Evolutionary conservation across 2,797 vertebrate species (phyloP), one percentile per base, ranked within the genome.

Genomic region (Manis crassicaudata): DNA sequence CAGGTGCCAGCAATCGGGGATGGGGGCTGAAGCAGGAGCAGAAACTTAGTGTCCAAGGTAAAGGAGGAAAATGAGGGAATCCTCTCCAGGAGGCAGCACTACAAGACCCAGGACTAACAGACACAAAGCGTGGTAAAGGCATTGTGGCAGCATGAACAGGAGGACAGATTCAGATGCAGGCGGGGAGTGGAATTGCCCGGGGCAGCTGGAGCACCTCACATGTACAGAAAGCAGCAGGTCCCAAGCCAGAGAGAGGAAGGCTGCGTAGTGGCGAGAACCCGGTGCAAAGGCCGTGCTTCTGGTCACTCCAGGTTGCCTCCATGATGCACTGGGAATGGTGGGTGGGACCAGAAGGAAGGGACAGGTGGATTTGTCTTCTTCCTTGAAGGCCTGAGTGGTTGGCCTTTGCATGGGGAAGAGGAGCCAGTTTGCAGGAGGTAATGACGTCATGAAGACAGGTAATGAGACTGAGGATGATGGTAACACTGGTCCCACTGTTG

Each of bases 401-500:
- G 40, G 60, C 52, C 54, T 23, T 65, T 29, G n/a, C 1, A 0
- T n/a, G 21, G 25, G 23, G 14, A 73, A 58, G 37, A 35, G 13
- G 5, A 43, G 18, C 2, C 56, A 68, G 3, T 35, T 9, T 43
- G 43, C 37, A 54, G 52, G 43, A 40, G 52, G 54, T 35, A 5
- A 40, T 18, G 54, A 20, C 11, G 9, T 62, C 17, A 17, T 6
- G 32, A 70, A 63, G 37, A 88, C 7, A 40, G 29, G 21, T 3
- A 0, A 54, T 3, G 27, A 79, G 4, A 40, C 0, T 2, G 17
- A 72, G 23, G 27, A 17, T 52, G 21, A n/a, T 2, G n/a, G 50
- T 12, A 37, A 17, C 2, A 7, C 0, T 8, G 3, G 23, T 46
- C n/a, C 14, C 16, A 6, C n/a, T 0, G 62, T 2, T 1, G 14